Percentiles rank a stretch among this genome's conserved stretches.
These are phyloP conservation scores for Rhogogaster chlorosoma DNA, from an alignment of 2,888 invertebrate species.

Conservation along the genomic window DNA sequence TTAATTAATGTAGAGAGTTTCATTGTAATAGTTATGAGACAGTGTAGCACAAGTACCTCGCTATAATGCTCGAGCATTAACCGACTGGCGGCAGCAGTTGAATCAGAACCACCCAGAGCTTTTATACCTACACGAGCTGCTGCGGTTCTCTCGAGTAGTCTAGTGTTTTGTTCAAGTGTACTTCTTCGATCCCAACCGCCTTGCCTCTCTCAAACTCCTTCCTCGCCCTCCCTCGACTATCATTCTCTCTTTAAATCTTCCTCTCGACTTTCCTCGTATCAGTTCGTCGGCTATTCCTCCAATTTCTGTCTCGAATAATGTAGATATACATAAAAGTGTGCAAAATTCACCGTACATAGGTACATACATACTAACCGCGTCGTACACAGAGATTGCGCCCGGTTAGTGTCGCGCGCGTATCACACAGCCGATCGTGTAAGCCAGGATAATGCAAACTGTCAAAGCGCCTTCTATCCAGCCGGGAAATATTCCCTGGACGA, in stretches of 20 bases:
- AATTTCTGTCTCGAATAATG: background rate
- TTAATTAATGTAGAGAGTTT: conserved; percentile 74
- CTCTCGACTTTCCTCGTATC: background rate
- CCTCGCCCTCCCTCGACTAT: background rate
- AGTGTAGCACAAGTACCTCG: conserved; percentile 20
- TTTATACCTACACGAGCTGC: background rate
- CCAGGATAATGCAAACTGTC: conserved; percentile 5
- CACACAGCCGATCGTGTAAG: background rate
- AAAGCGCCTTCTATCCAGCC: conserved; percentile 6
- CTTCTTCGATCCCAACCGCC: background rate
- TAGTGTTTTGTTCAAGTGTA: conserved; percentile 20
- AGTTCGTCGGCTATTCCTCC: background rate
- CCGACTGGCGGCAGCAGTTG: conserved; percentile 26
- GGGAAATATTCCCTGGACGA: conserved; percentile 9
- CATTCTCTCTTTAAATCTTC: background rate
- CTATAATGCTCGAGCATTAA: background rate
- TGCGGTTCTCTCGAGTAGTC: background rate
- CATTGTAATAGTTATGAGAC: conserved; percentile 64
- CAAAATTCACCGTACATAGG: too few species aligned
- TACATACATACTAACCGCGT: background rate
- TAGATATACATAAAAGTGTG: too few species aligned
- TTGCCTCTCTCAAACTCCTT: background rate
- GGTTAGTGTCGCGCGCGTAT: conserved; percentile 19
- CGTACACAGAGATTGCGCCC: background rate
- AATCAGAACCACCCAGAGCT: background rate